phyloP scores from a whole-genome alignment of 2,797 vertebrate species.

The Synaphobranchus kaupii region DNA sequence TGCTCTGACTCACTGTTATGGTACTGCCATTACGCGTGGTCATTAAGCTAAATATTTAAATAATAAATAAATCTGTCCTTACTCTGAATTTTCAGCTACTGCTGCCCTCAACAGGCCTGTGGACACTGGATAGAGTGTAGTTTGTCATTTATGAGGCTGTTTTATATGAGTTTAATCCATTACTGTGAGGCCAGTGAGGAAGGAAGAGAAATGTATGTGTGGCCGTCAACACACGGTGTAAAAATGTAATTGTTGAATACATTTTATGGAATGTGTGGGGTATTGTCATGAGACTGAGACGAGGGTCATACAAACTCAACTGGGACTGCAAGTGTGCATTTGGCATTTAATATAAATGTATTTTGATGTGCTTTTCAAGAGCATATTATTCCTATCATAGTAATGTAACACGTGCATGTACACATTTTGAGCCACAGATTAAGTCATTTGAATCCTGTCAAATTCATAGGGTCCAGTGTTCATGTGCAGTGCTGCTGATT shows the following conservation, averaged over 20 bases:
- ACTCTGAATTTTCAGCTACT: background rate
- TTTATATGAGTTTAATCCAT: background rate
- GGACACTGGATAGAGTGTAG: background rate
- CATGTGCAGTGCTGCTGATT: background rate
- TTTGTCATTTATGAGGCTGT: background rate
- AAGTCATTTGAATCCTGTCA: background rate
- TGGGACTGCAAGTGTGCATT: background rate
- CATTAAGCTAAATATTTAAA: background rate
- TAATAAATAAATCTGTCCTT: background rate
- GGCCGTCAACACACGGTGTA: background rate
- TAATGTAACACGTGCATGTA: background rate
- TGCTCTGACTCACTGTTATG: background rate
- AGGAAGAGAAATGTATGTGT: background rate
- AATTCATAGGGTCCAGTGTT: background rate
- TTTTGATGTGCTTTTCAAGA: background rate
- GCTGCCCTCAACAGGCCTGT: constrained; percentile 12
- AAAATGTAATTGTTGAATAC: background rate
- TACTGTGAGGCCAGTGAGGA: background rate
- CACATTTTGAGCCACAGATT: background rate
- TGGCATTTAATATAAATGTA: background rate
- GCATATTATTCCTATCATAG: background rate
- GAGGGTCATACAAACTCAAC: background rate
- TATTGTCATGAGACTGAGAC: too few relatives aligned
- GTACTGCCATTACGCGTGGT: background rate
- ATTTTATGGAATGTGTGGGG: background rate